Base-by-base conservation (phyloP, 2,888 invertebrate species). In the Drosophila peninsularis region DNA sequence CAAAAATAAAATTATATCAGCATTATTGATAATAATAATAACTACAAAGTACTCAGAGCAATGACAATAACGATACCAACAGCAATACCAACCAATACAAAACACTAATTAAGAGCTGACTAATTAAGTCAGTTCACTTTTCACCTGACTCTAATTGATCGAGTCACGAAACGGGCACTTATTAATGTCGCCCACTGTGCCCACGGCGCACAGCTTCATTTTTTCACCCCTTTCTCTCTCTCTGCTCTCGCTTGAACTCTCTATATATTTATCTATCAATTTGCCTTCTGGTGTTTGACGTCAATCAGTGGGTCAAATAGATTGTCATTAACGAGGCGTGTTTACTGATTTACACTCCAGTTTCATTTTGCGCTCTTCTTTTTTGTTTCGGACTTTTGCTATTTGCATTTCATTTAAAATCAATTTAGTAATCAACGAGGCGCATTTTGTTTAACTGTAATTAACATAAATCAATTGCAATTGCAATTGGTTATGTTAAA, bases 401-500 rank as follows among this genome's bases (percentile, higher is more conserved):
- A 69, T 85, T 82, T 82, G 74, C 75, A 71, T 82, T 78, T 82
- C 75, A 82, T 78, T 82, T 75, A 73, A 84, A 84, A 79, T 85
- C 84, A 88, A 88, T 85, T 85, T 77, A 72, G 82, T 72, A 73
- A 75, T 82, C 88, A 79, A 64, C 71, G 77, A 68, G 53, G 68
- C 71, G 71, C 73, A 73, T 77, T 87, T 82, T 78, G 80, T 75
- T 85, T 52, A 81, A 79, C 81, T 81, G 85, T 88, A 88, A 85
- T 88, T 85, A 85, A 88, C 81, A 77, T 85, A 82, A 88, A 88
- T 88, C 77, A 88, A 85, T 50, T 13, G 36, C 69, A 64, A 60
- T 52, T 24, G 36, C 65, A 64, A 60, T 77, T 66, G 74, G 65
- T 56, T 64, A 50, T 62, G 63, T 61, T 56, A 60, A 75, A 77